Base-by-base conservation (phyloP, 2,797 vertebrate genomes). In the Sebastes trivittatus region DNA sequence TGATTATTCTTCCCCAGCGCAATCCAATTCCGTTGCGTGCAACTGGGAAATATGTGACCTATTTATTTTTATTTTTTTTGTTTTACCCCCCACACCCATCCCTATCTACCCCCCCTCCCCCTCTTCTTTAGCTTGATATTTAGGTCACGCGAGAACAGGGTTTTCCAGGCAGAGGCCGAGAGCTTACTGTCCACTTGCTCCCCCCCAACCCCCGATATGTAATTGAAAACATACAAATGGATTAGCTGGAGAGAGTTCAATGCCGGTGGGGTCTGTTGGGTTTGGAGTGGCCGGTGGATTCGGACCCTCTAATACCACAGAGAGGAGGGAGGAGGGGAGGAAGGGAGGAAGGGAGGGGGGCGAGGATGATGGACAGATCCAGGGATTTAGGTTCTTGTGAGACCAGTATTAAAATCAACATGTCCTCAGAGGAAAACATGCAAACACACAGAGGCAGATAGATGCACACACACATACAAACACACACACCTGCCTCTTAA, bases 211-310 rank as follows among this genome's bases (percentile, higher is more conserved):
- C 68, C 75, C 60, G 7, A 89, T 90, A 90, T 93, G 85, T 90
- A 93, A 93, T 92, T 94, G 93, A 93, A 94, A 94, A 94, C 91
- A 93, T 93, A 94, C 90, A 94, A 91, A 94, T 92, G 92, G 94
- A 95, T 95, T 95, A 94, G 89, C 89, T 92, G 92, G 88, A 94
- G 82, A 88, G 86, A 83, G 91, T 94, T 94, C 90, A 86, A 79
- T 78, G 87, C 78, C 68, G 85, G 82, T 72, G 87, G 56, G 75
- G 76, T 88, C 71, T 82, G 78, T 65, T 78, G 64, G 64, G 87
- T 84, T 84, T 88, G 83, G 70, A 84, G 75, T 27, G 81, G 81
- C 67, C 75, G 6, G 71, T 80, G 82, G 83, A 83, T 85, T 91
- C 77, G 49, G 77, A 85, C 78, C 73, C 77, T 92, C 36, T 91